Percentiles rank a stretch among this genome's conserved stretches.
Conservation (phyloP, 2,888 invertebrate genomes). For the Aleiodes leptofemur region DNA sequence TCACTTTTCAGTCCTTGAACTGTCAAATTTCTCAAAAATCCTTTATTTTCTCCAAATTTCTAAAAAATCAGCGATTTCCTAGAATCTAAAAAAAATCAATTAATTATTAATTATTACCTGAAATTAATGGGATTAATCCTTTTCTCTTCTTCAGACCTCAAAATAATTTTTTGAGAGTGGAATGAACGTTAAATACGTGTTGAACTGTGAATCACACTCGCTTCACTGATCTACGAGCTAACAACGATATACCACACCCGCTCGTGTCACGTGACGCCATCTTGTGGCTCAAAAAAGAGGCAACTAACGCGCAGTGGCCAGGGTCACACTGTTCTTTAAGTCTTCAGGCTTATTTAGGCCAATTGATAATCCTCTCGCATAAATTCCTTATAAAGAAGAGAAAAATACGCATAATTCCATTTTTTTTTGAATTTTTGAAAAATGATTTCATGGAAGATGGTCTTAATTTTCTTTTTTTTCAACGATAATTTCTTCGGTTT, state of each 20-base stretch:
- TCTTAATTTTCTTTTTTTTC: background rate
- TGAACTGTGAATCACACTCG: constrained; percentile 51
- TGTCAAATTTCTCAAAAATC: background rate
- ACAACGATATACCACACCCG: constrained; percentile 47
- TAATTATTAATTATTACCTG: background rate
- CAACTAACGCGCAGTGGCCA: background rate
- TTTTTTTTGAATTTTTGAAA: constrained; percentile 7
- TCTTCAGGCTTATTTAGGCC: constrained; percentile 46
- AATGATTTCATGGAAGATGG: background rate
- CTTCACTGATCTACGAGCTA: constrained; percentile 48
- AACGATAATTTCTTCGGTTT: background rate
- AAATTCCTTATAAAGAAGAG: constrained; percentile 27
- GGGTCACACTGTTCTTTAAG: background rate
- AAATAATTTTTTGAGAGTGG: background rate
- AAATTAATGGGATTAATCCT: background rate
- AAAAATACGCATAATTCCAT: constrained; percentile 1
- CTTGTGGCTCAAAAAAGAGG: constrained; percentile 39
- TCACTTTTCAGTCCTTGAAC: background rate
- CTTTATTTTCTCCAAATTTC: background rate
- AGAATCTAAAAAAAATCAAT: background rate
- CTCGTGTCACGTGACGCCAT: constrained; percentile 45
- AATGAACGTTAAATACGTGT: constrained; percentile 38
- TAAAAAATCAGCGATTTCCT: background rate
- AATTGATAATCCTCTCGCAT: constrained; percentile 24
- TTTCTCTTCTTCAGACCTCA: too few relatives aligned